Evolutionary conservation across 2,888 invertebrate genomes (phyloP), one percentile per base, ranked within the genome.

Genomic region (Meteorus cinctellus): DNA sequence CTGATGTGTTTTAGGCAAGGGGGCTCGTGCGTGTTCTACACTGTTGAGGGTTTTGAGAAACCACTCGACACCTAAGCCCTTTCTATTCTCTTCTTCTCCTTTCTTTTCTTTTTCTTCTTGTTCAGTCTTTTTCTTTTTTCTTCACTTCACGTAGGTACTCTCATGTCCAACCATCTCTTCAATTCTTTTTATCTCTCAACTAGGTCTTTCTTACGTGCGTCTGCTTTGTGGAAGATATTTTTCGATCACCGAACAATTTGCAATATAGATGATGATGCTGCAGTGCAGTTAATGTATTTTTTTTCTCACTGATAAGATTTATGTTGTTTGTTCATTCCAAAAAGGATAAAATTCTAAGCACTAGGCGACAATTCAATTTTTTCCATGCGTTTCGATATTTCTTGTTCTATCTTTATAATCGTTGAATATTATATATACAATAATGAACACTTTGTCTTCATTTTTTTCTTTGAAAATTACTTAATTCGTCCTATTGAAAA

Each of bases 1-100:
- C 77, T 77, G 72, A 65, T 77, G 70, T 71, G 68, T 74, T 77
- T 71, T 76, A 78, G 77, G 66, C 68, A 60, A 75, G 72, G 60
- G 68, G 59, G 59, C 68, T 67, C 68, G 65, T 74, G 66, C 79
- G 77, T 75, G 77, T 77, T 77, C 77, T 76, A 63, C 65, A 34
- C 24, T 45, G 29, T 66, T 51, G 72, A 73, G 59, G 72, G 66
- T 41, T 73, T 66, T 51, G 36, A 66, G 51, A 73, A 73, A 66
- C 66, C 72, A 66, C 72, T 73, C 66, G 72, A 66, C 72, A 73
- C 66, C 72, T 73, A 73, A 73, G 65, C 72, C 66, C 60, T 66
- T 73, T 75, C 75, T 14, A 65, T 68, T 72, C 75, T 75, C 41
- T 72, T 45, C 71, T 19, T 14, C 60, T 59, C 62, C 70, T 66